Evolutionary conservation across 2,113 vertebrate genomes (phyloP).

Genomic region (Lepisosteus osseus): DNA sequence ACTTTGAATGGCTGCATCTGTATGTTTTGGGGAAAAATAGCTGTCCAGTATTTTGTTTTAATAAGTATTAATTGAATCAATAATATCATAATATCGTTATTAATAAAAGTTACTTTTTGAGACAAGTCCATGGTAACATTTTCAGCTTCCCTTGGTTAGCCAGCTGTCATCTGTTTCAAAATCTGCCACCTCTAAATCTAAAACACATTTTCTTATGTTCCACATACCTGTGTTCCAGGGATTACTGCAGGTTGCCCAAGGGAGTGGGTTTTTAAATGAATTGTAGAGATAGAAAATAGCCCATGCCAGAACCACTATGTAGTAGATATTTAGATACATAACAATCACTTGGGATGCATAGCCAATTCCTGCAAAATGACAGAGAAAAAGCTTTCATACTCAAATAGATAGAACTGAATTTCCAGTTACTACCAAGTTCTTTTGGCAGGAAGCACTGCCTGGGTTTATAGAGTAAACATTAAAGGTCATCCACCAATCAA

Average conservation of each 20-base stretch:
- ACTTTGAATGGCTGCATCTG: no score
- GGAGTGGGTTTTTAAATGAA: slow-evolving; percentile 75
- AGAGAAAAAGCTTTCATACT: background rate
- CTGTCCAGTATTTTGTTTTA: background rate
- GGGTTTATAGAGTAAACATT: no score
- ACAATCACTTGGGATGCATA: slow-evolving; percentile 81
- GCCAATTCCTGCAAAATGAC: slow-evolving; percentile 72
- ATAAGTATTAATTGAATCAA: background rate
- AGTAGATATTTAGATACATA: slow-evolving; percentile 82
- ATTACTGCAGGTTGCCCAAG: slow-evolving; percentile 84
- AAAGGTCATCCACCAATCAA: no score
- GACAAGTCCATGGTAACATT: background rate
- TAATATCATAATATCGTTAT: no score
- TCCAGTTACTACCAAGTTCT: no score
- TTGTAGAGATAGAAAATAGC: slow-evolving; percentile 83
- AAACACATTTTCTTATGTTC: rapidly evolving
- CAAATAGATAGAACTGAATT: no score
- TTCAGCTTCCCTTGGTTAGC: background rate
- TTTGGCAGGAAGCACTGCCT: no score
- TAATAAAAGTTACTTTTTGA: no score
- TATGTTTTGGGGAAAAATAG: no score
- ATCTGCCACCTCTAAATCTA: background rate
- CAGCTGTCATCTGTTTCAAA: background rate
- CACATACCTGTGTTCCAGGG: slow-evolving; percentile 83
- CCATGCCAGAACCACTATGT: slow-evolving; percentile 87